Conservation (phyloP, 1,140 invertebrate species). For the Drosophila sturtevanti region DNA sequence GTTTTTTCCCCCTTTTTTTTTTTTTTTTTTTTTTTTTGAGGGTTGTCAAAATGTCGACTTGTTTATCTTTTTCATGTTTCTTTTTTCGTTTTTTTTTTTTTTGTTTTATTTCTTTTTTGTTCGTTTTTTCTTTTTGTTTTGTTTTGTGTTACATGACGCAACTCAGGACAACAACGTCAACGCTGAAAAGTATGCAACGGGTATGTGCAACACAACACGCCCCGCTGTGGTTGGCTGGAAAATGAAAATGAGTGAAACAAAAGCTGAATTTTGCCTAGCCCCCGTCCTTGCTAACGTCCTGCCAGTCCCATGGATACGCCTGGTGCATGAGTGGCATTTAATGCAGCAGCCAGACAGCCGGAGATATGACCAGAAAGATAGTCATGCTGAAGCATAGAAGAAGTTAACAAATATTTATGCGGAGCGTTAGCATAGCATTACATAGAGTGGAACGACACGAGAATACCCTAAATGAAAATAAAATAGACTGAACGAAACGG, state of each 20-base stretch:
- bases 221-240: conserved; percentile 23
- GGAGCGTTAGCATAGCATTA: background rate
- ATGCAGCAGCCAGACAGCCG: conserved; percentile 48
- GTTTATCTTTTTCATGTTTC: conserved; percentile 53
- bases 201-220: background rate
- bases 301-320: background rate
- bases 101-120: no score
- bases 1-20: no score
- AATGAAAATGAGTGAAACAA: conserved; percentile 64
- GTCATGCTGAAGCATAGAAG: conserved; percentile 12
- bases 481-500: no score
- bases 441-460: background rate
- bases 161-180: conserved; percentile 35
- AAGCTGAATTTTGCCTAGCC: conserved; percentile 37
- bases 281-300: background rate
- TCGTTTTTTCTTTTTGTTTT: background rate
- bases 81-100: background rate
- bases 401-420: conserved; percentile 29
- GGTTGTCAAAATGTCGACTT: conserved; percentile 77
- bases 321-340: conserved; percentile 70
- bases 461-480: background rate
- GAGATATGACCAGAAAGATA: conserved; percentile 32
- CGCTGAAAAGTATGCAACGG: conserved; percentile 69
- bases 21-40: conserved; percentile 27
- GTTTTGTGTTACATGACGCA: conserved; percentile 47